These are phyloP conservation scores for Pandemis cinnamomeana DNA, from an alignment of 2,888 invertebrate genomes.

Conservation along the genomic window DNA sequence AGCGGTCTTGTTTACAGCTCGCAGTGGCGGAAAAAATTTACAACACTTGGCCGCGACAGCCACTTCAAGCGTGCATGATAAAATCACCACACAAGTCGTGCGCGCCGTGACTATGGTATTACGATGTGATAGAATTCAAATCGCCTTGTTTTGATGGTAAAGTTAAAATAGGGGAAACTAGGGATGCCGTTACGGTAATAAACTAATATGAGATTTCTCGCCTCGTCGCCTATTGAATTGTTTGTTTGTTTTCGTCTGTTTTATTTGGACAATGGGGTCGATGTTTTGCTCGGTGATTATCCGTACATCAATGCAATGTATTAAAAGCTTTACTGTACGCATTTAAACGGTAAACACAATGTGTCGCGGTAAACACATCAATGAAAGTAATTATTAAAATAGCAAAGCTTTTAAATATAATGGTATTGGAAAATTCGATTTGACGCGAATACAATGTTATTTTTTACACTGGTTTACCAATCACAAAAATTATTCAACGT, in stretches of 20 bases:
- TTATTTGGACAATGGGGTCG: slow-evolving; percentile 33
- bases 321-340: background rate
- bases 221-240: slow-evolving; percentile 56
- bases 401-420: too few relatives aligned
- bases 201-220: slow-evolving; percentile 65
- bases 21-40: slow-evolving; percentile 64
- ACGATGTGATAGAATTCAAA: slow-evolving; percentile 48
- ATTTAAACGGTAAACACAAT: background rate
- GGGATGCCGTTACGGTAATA: slow-evolving; percentile 64
- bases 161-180: slow-evolving; percentile 45
- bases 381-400: background rate
- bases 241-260: slow-evolving; percentile 55
- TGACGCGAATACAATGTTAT: too few relatives aligned
- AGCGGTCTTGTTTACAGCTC: slow-evolving; percentile 46
- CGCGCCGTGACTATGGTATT: slow-evolving; percentile 47
- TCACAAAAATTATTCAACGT: background rate
- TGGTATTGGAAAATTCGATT: too few relatives aligned
- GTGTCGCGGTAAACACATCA: too few relatives aligned
- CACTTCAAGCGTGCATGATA: slow-evolving; percentile 63
- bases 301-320: background rate
- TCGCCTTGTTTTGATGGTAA: slow-evolving; percentile 45
- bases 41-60: slow-evolving; percentile 62
- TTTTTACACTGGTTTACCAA: background rate
- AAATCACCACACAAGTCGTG: slow-evolving; percentile 53
- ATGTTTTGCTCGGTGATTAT: background rate